These are phyloP conservation scores for Varecia variegata DNA, from an alignment of 2,797 vertebrate species.

Conservation along the genomic window DNA sequence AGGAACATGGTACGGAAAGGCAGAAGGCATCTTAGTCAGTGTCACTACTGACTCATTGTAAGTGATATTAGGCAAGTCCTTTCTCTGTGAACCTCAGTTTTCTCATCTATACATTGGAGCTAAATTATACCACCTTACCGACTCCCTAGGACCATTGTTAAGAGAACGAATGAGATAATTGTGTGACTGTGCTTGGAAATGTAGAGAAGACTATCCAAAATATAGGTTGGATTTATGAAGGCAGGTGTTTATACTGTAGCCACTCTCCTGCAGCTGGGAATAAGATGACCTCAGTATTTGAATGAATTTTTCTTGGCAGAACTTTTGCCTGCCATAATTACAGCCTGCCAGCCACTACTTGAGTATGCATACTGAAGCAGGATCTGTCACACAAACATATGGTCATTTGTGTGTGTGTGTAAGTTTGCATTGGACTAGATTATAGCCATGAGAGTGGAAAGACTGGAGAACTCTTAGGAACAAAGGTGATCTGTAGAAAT, in stretches of 20 bases:
- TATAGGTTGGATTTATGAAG: conserved; percentile 27
- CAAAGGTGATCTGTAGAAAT: conserved; percentile 20
- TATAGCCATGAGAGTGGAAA: neutral
- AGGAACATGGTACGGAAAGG: neutral
- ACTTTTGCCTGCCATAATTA: conserved; percentile 27
- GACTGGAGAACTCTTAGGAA: conserved; percentile 12
- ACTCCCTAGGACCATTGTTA: neutral
- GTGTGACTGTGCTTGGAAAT: conserved; percentile 1
- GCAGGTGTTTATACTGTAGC: conserved; percentile 28
- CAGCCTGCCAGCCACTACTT: conserved; percentile 22
- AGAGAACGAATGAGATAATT: conserved; percentile 46
- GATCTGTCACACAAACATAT: neutral
- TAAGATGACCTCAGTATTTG: conserved; percentile 58
- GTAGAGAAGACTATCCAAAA: neutral
- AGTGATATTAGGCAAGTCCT: neutral
- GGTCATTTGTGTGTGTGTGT: neutral
- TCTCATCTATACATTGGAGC: neutral
- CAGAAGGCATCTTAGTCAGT: conserved; percentile 23
- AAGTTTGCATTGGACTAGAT: neutral
- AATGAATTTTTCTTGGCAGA: conserved; percentile 50
- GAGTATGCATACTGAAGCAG: conserved; percentile 26
- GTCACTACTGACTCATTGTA: neutral
- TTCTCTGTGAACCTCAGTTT: conserved; percentile 34
- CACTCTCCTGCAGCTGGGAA: conserved; percentile 30
- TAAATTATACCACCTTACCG: neutral